Evolutionary conservation across 2,113 vertebrate genomes (phyloP).

Genomic region (Terrapene triunguis): DNA sequence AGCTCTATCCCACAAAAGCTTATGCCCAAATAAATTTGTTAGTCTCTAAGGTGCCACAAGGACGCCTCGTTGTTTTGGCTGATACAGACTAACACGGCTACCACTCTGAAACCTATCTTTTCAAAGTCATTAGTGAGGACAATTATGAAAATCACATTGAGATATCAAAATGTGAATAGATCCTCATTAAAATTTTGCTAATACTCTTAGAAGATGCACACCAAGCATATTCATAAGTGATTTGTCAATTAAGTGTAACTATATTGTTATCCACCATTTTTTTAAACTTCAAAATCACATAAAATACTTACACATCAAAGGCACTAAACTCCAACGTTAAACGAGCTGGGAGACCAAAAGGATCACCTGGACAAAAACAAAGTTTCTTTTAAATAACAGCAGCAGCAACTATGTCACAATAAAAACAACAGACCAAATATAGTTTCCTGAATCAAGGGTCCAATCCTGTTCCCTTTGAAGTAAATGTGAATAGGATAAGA

Average conservation of each 20-base stretch:
- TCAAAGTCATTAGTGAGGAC: background rate
- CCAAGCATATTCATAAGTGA: background rate
- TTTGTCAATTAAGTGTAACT: background rate
- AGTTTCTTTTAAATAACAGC: background rate
- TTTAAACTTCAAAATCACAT: background rate
- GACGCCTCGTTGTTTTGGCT: too few relatives aligned
- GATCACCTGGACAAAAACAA: slow-evolving; percentile 87
- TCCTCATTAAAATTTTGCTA: background rate
- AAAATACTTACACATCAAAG: slow-evolving; percentile 93
- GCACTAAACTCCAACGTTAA: slow-evolving; percentile 96
- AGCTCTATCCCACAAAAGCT: background rate
- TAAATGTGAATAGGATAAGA: background rate
- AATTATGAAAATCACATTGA: background rate
- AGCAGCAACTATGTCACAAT: background rate
- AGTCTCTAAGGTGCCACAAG: too few relatives aligned
- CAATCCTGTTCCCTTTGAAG: background rate
- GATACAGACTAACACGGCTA: too few relatives aligned
- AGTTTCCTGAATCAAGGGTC: background rate
- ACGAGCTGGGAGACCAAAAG: slow-evolving; percentile 91
- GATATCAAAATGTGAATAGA: background rate
- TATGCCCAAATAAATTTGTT: too few relatives aligned
- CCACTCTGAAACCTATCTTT: background rate
- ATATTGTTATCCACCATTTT: background rate
- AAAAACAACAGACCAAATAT: background rate
- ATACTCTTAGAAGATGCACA: background rate